Evolutionary conservation across 2,113 vertebrate genomes (phyloP), one percentile per base, ranked within the genome.

Genomic region (Scartelaos histophorus): DNA sequence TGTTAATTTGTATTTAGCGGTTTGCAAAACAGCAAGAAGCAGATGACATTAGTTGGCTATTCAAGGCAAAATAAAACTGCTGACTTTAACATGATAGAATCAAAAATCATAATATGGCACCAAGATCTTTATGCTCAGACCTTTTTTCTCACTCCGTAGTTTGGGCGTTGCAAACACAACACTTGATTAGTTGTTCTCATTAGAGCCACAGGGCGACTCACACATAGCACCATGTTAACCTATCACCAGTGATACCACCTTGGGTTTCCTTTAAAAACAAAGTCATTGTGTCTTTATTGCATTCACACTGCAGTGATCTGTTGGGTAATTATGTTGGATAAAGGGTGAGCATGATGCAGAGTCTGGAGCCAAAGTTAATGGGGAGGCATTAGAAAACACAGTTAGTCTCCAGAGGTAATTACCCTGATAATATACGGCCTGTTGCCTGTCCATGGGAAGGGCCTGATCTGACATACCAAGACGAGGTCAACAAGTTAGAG

Each of bases 381-480:
- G 61, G 34, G 25, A 81, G 38, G 72, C 70, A 83, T 87, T 85
- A 76, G 81, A 79, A 75, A 54, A 86, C 77, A 70, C 82, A 83
- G 87, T 68, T 70, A 73, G 82, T 84, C 88, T 89, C 74, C 49
- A 22, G 62, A 86, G 82, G 82, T 89, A 86, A 90, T 89, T 88
- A 75, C 76, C 83, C 85, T 47, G 81, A 81, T 90, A 84, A 89
- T 88, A 86, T 83, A 89, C 67, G 88, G 80, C 80, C 81, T 79
- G 80, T 82, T 87, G 83, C 74, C 83, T 68, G 73, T 69, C 76
- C n/a, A 71, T 86, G 85, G 75, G 83, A 85, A 88, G 80, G 78
- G 71, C 82, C 49, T 81, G 67, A 67, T 43, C 65, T 62, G 58
- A 69, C 83, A 84, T 88, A 83, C 79, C 84, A 69, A 70, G 13